phyloP scores from a whole-genome alignment of 2,888 invertebrate genomes.

The Hemicrepidius hirtus region DNA sequence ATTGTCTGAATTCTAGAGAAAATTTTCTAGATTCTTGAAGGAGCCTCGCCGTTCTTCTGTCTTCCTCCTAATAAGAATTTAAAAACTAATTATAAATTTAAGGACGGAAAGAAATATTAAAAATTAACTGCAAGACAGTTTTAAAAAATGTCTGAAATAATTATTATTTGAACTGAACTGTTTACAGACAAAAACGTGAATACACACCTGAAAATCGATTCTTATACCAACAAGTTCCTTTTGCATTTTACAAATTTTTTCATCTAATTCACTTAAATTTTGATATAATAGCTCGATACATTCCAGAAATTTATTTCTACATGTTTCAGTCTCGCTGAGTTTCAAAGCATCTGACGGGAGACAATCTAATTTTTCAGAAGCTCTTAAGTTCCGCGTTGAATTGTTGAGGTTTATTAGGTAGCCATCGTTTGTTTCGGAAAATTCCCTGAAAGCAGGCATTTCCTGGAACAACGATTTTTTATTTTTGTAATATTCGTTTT shows the following conservation, averaged over 20 bases:
- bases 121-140: no score
- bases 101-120: neutral
- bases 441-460: neutral
- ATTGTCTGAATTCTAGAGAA: constrained; percentile 72
- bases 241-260: constrained; percentile 63
- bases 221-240: constrained; percentile 58
- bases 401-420: neutral
- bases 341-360: constrained; percentile 23
- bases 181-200: neutral
- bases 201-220: constrained; percentile 60
- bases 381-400: constrained; percentile 3
- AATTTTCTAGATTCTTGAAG: constrained; percentile 73
- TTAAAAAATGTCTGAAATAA: no score
- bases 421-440: neutral
- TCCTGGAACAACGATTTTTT: constrained; percentile 20
- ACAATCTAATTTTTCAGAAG: constrained; percentile 30
- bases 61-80: constrained; percentile 64
- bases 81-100: neutral
- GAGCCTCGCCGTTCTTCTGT: constrained; percentile 62
- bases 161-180: no score
- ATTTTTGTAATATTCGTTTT: neutral
- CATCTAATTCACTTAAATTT: constrained; percentile 61
- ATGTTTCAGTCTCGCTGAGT: constrained; percentile 13
- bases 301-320: constrained; percentile 49
- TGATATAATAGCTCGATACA: constrained; percentile 46